These are phyloP conservation scores for Trissoscelio sp. DNA, from an alignment of 2,888 invertebrate genomes.

Conservation along the genomic window DNA sequence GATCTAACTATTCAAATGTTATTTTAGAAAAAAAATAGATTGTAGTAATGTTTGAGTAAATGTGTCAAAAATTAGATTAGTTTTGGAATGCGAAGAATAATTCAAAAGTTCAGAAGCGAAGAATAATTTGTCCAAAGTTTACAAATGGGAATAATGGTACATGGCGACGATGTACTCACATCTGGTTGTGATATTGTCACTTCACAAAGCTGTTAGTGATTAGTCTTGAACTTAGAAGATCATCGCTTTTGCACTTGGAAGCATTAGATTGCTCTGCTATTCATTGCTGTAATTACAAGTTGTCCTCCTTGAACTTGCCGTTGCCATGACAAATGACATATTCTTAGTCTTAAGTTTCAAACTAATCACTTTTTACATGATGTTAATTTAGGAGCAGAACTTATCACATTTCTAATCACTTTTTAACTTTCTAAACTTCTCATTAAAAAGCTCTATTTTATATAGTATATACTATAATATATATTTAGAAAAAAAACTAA, in stretches of 20 bases:
- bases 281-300: not conserved
- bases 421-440: no score
- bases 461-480: no score
- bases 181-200: conserved; percentile 2
- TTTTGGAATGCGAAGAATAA: not conserved
- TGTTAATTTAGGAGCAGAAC: no score
- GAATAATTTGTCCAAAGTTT: no score
- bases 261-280: not conserved
- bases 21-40: no score
- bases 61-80: no score
- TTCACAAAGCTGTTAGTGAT: conserved; percentile 5
- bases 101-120: no score
- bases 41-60: no score
- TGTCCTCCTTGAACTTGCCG: not conserved
- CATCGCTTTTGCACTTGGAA: not conserved
- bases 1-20: no score
- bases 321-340: not conserved
- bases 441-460: no score
- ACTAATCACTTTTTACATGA: conserved; percentile 3
- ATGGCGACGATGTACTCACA: not conserved
- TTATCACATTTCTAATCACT: no score
- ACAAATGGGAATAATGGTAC: not conserved
- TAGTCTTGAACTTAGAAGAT: conserved; percentile 12
- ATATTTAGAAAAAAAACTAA: no score
- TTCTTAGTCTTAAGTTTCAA: not conserved